phyloP scores from a whole-genome alignment of 2,113 vertebrate species.

The Capreolus pygargus region DNA sequence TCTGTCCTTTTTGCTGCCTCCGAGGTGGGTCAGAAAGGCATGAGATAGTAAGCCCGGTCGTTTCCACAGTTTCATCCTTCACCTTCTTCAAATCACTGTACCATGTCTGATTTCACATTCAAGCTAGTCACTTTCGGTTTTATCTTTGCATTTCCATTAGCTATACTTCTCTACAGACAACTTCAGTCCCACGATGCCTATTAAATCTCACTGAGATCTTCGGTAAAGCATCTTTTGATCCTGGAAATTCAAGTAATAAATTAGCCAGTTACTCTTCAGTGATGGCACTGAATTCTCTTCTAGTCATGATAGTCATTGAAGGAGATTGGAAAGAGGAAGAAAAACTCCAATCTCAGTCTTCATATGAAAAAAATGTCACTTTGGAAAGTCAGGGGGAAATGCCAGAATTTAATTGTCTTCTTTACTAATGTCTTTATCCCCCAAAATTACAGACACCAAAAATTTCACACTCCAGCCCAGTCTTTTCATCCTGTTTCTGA shows the following conservation, averaged over 20 bases:
- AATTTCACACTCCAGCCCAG: neutral
- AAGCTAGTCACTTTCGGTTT: neutral
- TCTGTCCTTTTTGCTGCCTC: neutral
- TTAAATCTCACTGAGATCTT: constrained; percentile 35
- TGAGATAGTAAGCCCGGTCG: neutral
- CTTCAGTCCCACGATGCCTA: neutral
- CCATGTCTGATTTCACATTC: neutral
- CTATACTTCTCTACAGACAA: neutral
- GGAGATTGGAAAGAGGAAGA: neutral
- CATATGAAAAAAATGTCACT: neutral
- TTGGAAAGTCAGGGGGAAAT: neutral
- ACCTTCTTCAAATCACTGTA: neutral
- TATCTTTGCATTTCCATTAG: neutral
- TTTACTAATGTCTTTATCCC: neutral
- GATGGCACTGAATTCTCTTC: neutral
- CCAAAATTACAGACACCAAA: neutral
- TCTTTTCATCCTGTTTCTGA: neutral
- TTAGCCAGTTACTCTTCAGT: neutral
- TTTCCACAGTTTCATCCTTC: neutral
- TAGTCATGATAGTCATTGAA: neutral
- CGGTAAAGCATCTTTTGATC: neutral
- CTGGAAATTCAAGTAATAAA: constrained; percentile 16
- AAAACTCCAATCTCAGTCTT: neutral
- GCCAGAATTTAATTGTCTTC: neutral
- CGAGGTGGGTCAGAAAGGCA: neutral